phyloP scores from a whole-genome alignment of 92 coral and sea anemone genomes.

The Epizoanthus rinbou region DNA sequence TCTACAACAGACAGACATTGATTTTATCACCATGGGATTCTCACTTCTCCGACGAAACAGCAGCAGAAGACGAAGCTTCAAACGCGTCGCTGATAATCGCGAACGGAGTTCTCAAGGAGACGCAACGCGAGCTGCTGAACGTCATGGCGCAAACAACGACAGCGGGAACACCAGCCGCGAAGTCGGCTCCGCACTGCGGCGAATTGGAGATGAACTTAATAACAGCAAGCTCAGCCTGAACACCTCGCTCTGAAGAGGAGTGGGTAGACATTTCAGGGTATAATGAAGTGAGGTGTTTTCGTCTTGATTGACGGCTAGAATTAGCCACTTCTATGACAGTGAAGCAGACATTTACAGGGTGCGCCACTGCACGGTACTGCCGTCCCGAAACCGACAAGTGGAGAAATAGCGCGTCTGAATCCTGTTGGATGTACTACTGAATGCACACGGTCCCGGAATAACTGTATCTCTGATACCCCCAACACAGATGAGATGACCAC shows the following conservation, averaged over 20 bases:
- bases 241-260: conserved; percentile 41
- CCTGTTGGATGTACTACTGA: no score
- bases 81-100: conserved; percentile 79
- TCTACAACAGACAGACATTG: conserved; percentile 5
- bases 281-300: no score
- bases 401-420: no score
- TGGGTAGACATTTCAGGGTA: no score
- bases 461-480: no score
- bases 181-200: conserved; percentile 87
- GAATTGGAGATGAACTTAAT: conserved; percentile 90
- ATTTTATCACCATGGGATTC: conserved; percentile 71
- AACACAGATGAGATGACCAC: no score
- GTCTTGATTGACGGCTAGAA: no score
- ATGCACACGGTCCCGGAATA: no score
- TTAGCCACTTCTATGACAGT: no score
- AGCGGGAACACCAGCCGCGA: conserved; percentile 72
- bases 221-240: conserved; percentile 84
- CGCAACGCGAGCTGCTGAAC: conserved; percentile 63
- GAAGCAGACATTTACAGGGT: no score
- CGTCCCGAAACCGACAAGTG: no score
- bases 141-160: conserved; percentile 60
- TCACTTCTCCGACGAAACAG: conserved; percentile 90
- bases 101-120: conserved; percentile 73
- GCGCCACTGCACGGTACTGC: no score
- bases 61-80: conserved; percentile 92